Percentiles rank a stretch among this genome's conserved stretches.
phyloP scores from a whole-genome alignment of 2,888 invertebrate species.

The Epistrophe eligans region DNA sequence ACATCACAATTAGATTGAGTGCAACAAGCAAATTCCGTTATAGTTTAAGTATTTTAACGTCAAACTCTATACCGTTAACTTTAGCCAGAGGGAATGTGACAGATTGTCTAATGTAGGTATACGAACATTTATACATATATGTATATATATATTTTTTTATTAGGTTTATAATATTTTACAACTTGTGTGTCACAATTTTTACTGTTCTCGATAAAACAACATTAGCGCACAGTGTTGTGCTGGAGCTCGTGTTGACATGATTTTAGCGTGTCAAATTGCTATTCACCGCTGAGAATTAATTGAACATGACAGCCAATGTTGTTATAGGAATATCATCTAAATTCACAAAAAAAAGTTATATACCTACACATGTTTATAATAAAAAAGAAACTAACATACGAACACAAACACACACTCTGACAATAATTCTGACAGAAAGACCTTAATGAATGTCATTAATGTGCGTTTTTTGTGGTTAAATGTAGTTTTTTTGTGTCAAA shows the following conservation, averaged over 20 bases:
- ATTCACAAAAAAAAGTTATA: slow-evolving; percentile 15
- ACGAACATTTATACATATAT: not conserved
- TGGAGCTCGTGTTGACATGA: slow-evolving; percentile 68
- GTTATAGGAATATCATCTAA: slow-evolving; percentile 59
- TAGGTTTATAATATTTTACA: slow-evolving; percentile 51
- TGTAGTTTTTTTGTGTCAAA: slow-evolving; percentile 60
- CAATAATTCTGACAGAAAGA: slow-evolving; percentile 22
- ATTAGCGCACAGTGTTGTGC: slow-evolving; percentile 47
- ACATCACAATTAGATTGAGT: slow-evolving; percentile 70
- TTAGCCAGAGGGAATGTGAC: slow-evolving; percentile 36
- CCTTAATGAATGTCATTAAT: slow-evolving; percentile 67
- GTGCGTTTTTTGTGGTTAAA: slow-evolving; percentile 61
- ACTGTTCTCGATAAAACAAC: slow-evolving; percentile 65
- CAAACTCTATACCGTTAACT: slow-evolving; percentile 27
- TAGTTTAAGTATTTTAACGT: slow-evolving; percentile 50
- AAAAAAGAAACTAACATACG: not conserved
- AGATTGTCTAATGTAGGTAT: slow-evolving; percentile 49
- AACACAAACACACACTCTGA: slow-evolving; percentile 28
- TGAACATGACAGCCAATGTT: slow-evolving; percentile 71
- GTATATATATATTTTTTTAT: slow-evolving; percentile 6
- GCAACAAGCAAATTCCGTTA: slow-evolving; percentile 73
- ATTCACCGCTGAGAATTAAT: slow-evolving; percentile 62
- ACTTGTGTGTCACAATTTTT: slow-evolving; percentile 53
- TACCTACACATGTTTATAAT: not conserved
- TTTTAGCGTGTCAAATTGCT: slow-evolving; percentile 76